phyloP scores from a whole-genome alignment of 2,888 invertebrate species.

The Sepioteuthis lessoniana region DNA sequence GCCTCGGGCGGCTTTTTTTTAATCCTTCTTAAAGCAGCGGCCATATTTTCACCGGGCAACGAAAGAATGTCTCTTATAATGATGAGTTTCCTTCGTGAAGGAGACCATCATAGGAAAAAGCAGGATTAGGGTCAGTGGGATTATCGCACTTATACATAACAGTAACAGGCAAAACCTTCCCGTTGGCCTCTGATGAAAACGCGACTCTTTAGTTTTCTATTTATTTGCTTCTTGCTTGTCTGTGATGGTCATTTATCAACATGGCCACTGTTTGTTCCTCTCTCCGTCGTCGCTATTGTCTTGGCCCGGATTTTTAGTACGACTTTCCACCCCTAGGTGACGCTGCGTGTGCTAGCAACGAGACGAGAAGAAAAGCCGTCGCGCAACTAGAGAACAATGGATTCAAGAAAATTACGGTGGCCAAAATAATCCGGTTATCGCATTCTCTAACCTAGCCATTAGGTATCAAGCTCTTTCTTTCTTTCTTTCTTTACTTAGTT shows the following conservation, averaged over 20 bases:
- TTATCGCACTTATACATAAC: constrained; percentile 14
- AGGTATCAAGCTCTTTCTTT: not conserved
- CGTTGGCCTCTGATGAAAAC: not conserved
- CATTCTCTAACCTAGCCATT: not conserved
- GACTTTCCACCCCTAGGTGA: constrained; percentile 33
- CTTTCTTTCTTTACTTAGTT: not conserved
- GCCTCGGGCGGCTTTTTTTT: not conserved
- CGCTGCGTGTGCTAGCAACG: not conserved
- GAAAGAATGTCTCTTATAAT: not conserved
- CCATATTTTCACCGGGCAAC: not conserved
- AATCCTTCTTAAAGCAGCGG: not conserved
- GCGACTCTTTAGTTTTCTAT: not conserved
- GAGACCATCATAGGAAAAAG: too few species aligned
- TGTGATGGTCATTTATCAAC: not conserved
- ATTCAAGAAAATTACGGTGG: not conserved
- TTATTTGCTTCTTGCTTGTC: not conserved
- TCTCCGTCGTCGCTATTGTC: not conserved
- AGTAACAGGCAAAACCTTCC: constrained; percentile 8
- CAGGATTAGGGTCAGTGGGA: constrained; percentile 21
- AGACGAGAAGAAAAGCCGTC: not conserved
- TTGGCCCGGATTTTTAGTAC: not conserved
- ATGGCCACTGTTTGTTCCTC: not conserved
- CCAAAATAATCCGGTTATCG: not conserved
- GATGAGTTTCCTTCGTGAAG: not conserved
- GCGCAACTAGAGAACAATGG: not conserved